Conservation (phyloP, 2,113 vertebrate genomes). For the Melospiza georgiana region DNA sequence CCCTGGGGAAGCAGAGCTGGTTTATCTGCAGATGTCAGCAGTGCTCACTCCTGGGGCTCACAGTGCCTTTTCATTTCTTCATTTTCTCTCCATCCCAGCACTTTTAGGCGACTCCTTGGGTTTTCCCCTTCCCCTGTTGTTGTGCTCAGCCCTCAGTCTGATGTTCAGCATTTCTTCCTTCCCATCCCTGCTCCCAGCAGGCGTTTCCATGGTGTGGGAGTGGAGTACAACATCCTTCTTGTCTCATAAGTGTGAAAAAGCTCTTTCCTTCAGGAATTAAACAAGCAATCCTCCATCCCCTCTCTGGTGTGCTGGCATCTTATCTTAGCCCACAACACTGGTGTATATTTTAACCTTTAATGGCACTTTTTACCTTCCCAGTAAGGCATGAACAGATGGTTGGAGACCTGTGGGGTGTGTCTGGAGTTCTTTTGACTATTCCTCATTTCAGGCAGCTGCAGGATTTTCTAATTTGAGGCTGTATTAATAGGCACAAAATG, state of each 20-base stretch:
- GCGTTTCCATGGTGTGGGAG: background rate
- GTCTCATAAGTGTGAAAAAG: background rate
- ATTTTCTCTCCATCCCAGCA: background rate
- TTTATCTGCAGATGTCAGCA: background rate
- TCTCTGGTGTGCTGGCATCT: background rate
- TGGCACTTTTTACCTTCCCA: background rate
- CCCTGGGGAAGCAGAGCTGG: background rate
- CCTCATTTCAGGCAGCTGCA: background rate
- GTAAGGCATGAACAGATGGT: background rate
- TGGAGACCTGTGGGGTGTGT: background rate
- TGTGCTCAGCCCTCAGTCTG: background rate
- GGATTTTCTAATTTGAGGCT: background rate
- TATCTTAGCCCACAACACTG: background rate
- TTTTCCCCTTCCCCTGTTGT: background rate
- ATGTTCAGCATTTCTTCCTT: background rate
- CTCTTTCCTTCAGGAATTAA: background rate
- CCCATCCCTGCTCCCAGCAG: background rate
- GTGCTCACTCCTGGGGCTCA: background rate
- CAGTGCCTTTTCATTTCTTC: background rate
- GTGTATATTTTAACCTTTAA: background rate
- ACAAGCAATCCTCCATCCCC: background rate
- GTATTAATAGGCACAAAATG: background rate
- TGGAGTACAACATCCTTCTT: background rate
- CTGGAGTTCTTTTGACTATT: background rate
- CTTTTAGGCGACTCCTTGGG: background rate